Conservation (phyloP, 2,797 vertebrate genomes). For the Lycodopsis pacificus region DNA sequence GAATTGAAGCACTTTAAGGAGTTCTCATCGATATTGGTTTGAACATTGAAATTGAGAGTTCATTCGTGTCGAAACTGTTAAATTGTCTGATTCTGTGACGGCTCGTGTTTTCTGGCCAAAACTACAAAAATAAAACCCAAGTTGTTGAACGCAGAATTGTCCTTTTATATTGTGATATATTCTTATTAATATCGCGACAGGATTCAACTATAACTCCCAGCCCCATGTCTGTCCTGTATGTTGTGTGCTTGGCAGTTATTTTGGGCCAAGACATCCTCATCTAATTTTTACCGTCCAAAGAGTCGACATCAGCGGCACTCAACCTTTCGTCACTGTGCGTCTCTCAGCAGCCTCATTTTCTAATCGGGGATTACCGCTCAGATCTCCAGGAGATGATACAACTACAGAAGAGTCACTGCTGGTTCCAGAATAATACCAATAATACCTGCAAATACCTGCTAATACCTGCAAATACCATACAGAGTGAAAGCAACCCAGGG, state of each 20-base stretch:
- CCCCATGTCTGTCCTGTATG: background rate
- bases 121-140: background rate
- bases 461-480: background rate
- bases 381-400: background rate
- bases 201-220: background rate
- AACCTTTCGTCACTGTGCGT: constrained; percentile 20
- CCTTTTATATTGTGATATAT: background rate
- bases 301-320: background rate
- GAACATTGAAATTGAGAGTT: background rate
- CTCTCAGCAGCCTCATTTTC: constrained; percentile 33
- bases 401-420: constrained; percentile 1
- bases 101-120: background rate
- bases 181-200: background rate
- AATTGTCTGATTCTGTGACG: background rate
- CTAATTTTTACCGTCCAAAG: constrained; percentile 27
- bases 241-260: background rate
- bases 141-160: background rate
- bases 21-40: background rate
- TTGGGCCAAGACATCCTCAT: constrained; percentile 18
- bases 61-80: background rate
- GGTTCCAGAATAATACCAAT: too few relatives aligned
- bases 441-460: too few relatives aligned
- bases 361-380: constrained; percentile 32
- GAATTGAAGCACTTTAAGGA: background rate
- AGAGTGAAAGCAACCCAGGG: background rate